These are phyloP conservation scores for Orchesella cincta DNA, from an alignment of 1,140 invertebrate genomes.

Conservation along the genomic window DNA sequence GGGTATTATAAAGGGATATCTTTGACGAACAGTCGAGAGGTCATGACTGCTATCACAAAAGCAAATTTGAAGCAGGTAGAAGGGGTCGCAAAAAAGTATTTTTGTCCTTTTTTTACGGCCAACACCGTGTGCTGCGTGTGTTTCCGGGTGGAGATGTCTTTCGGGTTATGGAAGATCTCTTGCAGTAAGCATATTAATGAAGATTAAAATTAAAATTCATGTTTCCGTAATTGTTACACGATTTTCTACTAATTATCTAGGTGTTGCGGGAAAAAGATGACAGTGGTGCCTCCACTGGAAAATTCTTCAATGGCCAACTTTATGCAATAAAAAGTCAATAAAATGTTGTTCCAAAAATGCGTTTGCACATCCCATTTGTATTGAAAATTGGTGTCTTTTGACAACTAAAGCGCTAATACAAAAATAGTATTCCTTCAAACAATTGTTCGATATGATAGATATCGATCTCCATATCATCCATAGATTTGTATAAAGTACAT, in stretches of 20 bases:
- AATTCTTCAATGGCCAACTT: neutral
- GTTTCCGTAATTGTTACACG: neutral
- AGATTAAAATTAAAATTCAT: neutral
- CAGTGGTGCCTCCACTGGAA: neutral
- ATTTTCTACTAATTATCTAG: neutral
- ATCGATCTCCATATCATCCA: no score
- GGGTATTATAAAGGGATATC: neutral
- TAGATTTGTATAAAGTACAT: no score
- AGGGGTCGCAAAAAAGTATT: neutral
- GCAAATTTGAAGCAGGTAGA: neutral
- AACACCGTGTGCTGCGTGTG: neutral
- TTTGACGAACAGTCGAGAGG: neutral
- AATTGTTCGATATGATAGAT: no score
- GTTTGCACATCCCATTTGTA: no score
- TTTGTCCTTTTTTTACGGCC: conserved; percentile 20
- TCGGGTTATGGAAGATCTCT: neutral
- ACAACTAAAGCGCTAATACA: no score
- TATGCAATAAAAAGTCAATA: neutral
- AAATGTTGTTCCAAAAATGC: no score
- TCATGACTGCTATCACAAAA: conserved; percentile 1
- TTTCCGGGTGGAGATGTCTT: neutral
- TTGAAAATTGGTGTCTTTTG: no score
- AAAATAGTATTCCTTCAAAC: no score
- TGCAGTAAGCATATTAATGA: neutral
- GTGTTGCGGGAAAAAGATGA: neutral